Conservation (phyloP, 2,888 invertebrate genomes). For the Nematopogon swammerdamellus region DNA sequence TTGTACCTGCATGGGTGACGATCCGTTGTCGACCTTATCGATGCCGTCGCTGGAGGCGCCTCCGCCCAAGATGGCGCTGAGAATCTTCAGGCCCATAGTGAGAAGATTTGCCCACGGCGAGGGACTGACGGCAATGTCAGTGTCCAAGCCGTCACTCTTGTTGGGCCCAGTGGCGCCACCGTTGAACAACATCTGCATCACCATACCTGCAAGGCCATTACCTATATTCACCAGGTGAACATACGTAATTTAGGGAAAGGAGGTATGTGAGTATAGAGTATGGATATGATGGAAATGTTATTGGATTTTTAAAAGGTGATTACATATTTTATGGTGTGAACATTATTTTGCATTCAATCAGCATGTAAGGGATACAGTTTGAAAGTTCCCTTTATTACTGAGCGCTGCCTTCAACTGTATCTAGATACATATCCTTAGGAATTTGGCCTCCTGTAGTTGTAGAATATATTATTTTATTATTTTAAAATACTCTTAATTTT, state of each 20-base stretch:
- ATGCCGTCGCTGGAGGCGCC: constrained; percentile 76
- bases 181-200: constrained; percentile 87
- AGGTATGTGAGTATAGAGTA: too few species aligned
- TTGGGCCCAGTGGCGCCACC: constrained; percentile 65
- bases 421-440: too few species aligned
- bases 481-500: too few species aligned
- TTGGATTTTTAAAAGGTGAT: too few species aligned
- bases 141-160: constrained; percentile 76
- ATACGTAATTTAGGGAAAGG: neutral
- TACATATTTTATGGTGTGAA: too few species aligned
- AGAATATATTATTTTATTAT: too few species aligned
- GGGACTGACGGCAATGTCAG: constrained; percentile 60
- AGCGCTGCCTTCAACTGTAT: too few species aligned
- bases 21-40: constrained; percentile 87
- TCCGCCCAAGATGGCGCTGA: constrained; percentile 80
- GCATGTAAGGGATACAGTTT: too few species aligned
- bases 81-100: constrained; percentile 80
- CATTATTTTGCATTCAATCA: too few species aligned
- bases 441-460: too few species aligned
- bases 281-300: too few species aligned
- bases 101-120: constrained; percentile 89
- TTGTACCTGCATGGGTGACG: constrained; percentile 87
- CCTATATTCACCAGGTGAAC: neutral
- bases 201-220: constrained; percentile 52
- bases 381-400: too few species aligned